Base-by-base conservation (phyloP, 1,140 invertebrate species). In the Solenopsis invicta region DNA sequence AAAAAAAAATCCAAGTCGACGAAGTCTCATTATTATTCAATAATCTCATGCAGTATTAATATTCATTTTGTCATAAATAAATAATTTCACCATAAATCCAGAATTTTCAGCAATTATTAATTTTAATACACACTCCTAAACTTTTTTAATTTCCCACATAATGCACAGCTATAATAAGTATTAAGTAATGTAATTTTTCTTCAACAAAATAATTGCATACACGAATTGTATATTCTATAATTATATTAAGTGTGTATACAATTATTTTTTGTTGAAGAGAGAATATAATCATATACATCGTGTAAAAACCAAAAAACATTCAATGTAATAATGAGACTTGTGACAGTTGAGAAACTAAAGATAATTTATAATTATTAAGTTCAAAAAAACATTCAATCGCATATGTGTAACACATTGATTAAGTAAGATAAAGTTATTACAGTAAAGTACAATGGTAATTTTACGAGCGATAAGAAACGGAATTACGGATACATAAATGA, bases 21-120 rank as follows among this genome's bases (percentile, higher is more conserved):
- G 62, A 84, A 48, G 29, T 89, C 87, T 92, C 90, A 91, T 93
- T 92, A 84, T 91, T 93, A 92, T 93, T 93, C 89, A 93, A 93
- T 93, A 93, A 92, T 89, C 86, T 89, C 87, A 48, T 61, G 21
- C n/a, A 52, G 45, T 41, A 21, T 10, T 54, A 29, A 18, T 85
- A 78, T 71, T 77, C 24, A 16, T 69, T 87, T 88, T 71, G 45
- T 37, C 48, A 18, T 67, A 37, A 52, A 37, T 66, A 37, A 66
- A 66, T 66, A 41, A 62, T 66, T 41, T 66, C 0, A 62, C 18
- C 54, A 18, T 52, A 80, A 69, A 69, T 41, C 6, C 0, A 13
- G 6, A 78, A 1, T 34, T 80, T 54, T 67, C 37, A 69, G 29
- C 2, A 80, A 67, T 41, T 78, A 78, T 37, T 52, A 21, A 16